Evolutionary conservation across 2,797 vertebrate species (phyloP).

Genomic region (Anguilla obscura): DNA sequence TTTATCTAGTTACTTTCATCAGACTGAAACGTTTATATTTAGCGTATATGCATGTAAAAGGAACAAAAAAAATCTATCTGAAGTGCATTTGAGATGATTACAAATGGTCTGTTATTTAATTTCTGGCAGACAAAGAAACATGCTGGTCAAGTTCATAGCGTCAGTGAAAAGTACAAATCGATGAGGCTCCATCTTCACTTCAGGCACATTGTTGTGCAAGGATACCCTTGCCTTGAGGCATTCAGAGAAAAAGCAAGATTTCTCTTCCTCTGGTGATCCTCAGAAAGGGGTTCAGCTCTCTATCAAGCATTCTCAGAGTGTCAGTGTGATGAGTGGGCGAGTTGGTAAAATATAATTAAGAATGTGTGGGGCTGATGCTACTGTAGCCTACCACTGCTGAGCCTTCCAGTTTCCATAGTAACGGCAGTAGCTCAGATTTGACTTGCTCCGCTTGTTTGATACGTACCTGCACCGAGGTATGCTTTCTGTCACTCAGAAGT

Average conservation of each 20-base stretch:
- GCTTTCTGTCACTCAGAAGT: slow-evolving; percentile 48
- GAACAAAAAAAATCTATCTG: background rate
- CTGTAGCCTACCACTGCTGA: slow-evolving; percentile 61
- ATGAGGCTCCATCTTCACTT: background rate
- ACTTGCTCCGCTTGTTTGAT: slow-evolving; percentile 50
- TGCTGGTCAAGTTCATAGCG: background rate
- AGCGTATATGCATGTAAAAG: background rate
- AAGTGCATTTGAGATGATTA: background rate
- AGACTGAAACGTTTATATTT: background rate
- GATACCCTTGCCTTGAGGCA: background rate
- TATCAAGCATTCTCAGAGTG: slow-evolving; percentile 42
- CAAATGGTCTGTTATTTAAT: background rate
- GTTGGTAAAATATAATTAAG: slow-evolving; percentile 70
- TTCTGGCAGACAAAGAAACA: background rate
- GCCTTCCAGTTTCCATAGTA: slow-evolving; percentile 73
- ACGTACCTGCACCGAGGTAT: slow-evolving; percentile 50
- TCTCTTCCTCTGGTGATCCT: background rate
- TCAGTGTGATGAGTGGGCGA: slow-evolving; percentile 67
- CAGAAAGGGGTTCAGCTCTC: background rate
- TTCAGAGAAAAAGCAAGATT: background rate
- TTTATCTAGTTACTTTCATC: no score
- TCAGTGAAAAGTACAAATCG: background rate
- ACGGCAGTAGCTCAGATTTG: slow-evolving; percentile 64
- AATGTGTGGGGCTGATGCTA: slow-evolving; percentile 57
- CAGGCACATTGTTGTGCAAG: background rate